phyloP scores from a whole-genome alignment of 2,888 invertebrate genomes.

The Nebria brevicollis region DNA sequence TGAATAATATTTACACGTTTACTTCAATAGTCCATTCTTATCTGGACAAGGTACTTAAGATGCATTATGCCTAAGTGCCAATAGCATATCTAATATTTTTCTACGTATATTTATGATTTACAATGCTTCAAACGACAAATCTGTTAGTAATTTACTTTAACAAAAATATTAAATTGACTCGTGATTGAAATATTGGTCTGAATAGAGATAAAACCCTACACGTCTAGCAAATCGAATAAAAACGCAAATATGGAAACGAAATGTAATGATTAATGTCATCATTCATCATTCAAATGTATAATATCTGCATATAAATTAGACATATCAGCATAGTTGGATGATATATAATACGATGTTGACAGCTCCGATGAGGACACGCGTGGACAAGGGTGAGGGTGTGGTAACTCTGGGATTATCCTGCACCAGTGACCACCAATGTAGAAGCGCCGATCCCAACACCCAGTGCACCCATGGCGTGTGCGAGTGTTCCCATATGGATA shows the following conservation, averaged over 20 bases:
- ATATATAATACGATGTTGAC: background rate
- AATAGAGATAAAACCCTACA: background rate
- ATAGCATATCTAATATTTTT: no score
- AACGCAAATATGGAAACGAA: slow-evolving; percentile 5
- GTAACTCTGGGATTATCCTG: slow-evolving; percentile 78
- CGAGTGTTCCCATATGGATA: slow-evolving; percentile 72
- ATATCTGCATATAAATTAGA: background rate
- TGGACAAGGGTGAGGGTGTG: slow-evolving; percentile 59
- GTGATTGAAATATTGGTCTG: background rate
- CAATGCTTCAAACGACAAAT: no score
- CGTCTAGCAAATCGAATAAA: background rate
- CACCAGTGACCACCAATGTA: slow-evolving; percentile 80
- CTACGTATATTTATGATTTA: no score
- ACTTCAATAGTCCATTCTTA: no score
- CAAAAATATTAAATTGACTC: background rate
- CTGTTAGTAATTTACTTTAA: no score
- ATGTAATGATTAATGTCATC: background rate
- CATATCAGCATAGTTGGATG: background rate
- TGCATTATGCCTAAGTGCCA: no score
- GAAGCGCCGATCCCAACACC: slow-evolving; percentile 80
- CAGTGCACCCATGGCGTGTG: slow-evolving; percentile 80
- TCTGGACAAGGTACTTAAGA: no score
- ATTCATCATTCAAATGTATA: background rate
- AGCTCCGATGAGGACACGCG: slow-evolving; percentile 35
- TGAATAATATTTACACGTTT: no score